These are phyloP conservation scores for Suncus etruscus DNA, from an alignment of 2,113 vertebrate genomes.

Conservation along the genomic window DNA sequence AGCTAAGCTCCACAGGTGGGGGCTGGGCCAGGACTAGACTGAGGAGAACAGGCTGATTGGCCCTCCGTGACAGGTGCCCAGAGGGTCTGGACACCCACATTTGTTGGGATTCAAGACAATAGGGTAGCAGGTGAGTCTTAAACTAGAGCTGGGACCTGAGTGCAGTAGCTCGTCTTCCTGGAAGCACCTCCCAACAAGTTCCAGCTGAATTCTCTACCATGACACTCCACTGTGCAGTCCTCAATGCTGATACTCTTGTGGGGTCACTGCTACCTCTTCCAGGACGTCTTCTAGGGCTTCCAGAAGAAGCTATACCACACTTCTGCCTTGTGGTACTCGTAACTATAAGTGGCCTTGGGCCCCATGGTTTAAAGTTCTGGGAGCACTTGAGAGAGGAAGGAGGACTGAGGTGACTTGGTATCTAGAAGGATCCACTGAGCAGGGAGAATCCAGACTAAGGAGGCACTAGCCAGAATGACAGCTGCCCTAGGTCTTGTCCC, in stretches of 20 bases:
- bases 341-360: not conserved
- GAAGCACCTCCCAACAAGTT: not conserved
- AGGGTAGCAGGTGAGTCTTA: not conserved
- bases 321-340: not conserved
- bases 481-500: too few species aligned
- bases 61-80: not conserved
- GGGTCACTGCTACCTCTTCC: not conserved
- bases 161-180: not conserved
- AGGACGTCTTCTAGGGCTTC: not conserved
- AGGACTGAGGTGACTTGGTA: not conserved
- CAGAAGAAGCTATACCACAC: not conserved
- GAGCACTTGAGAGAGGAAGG: too few species aligned
- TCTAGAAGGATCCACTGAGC: not conserved
- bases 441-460: not conserved
- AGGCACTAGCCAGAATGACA: too few species aligned
- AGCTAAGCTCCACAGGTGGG: constrained; percentile 64
- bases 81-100: not conserved
- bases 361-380: too few species aligned
- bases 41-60: not conserved
- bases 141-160: too few species aligned
- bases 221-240: too few species aligned
- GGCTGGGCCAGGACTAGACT: not conserved
- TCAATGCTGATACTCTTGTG: not conserved
- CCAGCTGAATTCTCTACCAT: not conserved
- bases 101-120: not conserved